Evolutionary conservation across 1,140 invertebrate genomes (phyloP).

Genomic region (Reticulitermes speratus): DNA sequence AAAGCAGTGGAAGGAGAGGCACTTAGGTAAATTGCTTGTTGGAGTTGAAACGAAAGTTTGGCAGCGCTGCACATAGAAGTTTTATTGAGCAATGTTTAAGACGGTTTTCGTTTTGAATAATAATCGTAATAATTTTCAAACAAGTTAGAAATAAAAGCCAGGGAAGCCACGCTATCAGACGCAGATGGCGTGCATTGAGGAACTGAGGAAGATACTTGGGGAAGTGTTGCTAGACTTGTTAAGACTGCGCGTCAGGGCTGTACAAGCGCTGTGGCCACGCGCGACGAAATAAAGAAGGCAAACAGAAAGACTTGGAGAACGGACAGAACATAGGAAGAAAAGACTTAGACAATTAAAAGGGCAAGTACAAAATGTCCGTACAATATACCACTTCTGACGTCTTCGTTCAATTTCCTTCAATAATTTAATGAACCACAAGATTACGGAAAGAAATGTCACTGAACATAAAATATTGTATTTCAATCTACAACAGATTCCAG

Average conservation of each 20-base stretch:
- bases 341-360: too few relatives aligned
- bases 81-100: constrained; percentile 18
- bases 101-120: constrained; percentile 17
- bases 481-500: too few relatives aligned
- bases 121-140: constrained; percentile 20
- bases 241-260: not conserved
- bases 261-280: not conserved
- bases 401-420: too few relatives aligned
- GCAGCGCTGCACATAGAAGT: not conserved
- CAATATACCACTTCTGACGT: too few relatives aligned
- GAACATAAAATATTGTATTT: too few relatives aligned
- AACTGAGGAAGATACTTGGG: constrained; percentile 6
- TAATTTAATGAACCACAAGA: too few relatives aligned
- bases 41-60: not conserved
- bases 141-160: constrained; percentile 17
- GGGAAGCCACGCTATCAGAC: constrained; percentile 5
- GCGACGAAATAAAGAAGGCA: not conserved
- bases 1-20: not conserved
- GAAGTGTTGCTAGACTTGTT: not conserved
- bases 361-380: too few relatives aligned
- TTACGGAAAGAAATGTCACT: too few relatives aligned
- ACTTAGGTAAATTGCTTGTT: constrained; percentile 12
- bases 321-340: too few relatives aligned
- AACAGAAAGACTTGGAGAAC: too few relatives aligned
- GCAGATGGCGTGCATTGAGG: not conserved